Evolutionary conservation across 1,140 invertebrate genomes (phyloP).

Genomic region (Bombus breviceps): DNA sequence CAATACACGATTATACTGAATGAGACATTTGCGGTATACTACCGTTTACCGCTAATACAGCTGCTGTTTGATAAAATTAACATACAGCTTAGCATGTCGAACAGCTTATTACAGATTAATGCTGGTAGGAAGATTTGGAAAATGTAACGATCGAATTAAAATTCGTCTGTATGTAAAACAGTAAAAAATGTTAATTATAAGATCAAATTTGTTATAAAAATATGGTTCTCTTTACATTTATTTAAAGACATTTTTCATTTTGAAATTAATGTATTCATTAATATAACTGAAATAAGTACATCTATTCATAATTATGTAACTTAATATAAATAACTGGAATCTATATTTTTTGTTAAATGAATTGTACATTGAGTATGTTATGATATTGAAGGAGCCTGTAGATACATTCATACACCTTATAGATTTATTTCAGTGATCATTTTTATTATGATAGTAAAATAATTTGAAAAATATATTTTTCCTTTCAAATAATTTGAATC

Average conservation of each 20-base stretch:
- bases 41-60: slow-evolving; percentile 37
- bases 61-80: slow-evolving; percentile 62
- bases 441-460: neutral
- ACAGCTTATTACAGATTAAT: slow-evolving; percentile 69
- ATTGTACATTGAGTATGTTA: neutral
- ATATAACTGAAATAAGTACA: neutral
- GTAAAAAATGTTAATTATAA: slow-evolving; percentile 2
- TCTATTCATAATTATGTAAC: neutral
- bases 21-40: slow-evolving; percentile 22
- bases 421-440: neutral
- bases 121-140: slow-evolving; percentile 55
- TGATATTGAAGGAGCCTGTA: neutral
- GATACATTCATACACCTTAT: neutral
- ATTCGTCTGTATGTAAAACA: slow-evolving; percentile 2
- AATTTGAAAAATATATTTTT: neutral
- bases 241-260: neutral
- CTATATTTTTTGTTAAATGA: slow-evolving; percentile 2
- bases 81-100: slow-evolving; percentile 66
- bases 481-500: neutral
- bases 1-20: slow-evolving; percentile 20
- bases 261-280: neutral
- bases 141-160: slow-evolving; percentile 33
- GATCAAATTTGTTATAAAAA: neutral
- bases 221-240: neutral
- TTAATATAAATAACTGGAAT: neutral